phyloP scores from a whole-genome alignment of 2,113 vertebrate species.

The Grammomys surdaster region DNA sequence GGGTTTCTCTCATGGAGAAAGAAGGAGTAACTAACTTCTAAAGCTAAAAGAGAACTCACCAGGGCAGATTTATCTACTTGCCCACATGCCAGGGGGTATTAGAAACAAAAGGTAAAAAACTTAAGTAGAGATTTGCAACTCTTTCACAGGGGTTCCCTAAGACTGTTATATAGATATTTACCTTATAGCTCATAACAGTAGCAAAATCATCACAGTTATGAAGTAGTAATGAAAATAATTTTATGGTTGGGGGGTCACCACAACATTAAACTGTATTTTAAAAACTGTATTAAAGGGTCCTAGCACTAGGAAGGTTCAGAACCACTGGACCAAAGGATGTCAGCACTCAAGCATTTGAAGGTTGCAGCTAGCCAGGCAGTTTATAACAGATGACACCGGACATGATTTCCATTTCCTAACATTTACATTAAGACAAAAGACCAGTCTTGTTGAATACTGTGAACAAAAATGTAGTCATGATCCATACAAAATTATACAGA shows the following conservation, averaged over 20 bases:
- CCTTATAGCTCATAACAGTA: neutral
- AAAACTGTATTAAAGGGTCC: neutral
- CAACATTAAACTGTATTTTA: neutral
- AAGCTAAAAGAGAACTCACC: neutral
- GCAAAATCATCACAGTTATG: neutral
- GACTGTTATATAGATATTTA: neutral
- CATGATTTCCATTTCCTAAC: neutral
- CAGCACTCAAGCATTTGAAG: neutral
- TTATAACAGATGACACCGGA: neutral
- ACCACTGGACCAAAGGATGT: neutral
- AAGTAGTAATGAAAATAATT: neutral
- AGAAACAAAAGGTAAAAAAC: no score
- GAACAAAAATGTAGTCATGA: neutral
- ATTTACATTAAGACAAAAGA: neutral
- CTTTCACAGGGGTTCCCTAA: neutral
- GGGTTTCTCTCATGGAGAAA: neutral
- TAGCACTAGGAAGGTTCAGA: neutral
- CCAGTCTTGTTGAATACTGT: neutral
- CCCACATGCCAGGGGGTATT: rapidly evolving
- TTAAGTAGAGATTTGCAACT: neutral
- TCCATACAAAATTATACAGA: neutral
- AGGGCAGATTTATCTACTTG: neutral
- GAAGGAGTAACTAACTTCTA: neutral
- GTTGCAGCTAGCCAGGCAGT: neutral
- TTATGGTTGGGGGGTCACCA: neutral